phyloP scores from a whole-genome alignment of 2,797 vertebrate genomes.

The Myotis myotis region DNA sequence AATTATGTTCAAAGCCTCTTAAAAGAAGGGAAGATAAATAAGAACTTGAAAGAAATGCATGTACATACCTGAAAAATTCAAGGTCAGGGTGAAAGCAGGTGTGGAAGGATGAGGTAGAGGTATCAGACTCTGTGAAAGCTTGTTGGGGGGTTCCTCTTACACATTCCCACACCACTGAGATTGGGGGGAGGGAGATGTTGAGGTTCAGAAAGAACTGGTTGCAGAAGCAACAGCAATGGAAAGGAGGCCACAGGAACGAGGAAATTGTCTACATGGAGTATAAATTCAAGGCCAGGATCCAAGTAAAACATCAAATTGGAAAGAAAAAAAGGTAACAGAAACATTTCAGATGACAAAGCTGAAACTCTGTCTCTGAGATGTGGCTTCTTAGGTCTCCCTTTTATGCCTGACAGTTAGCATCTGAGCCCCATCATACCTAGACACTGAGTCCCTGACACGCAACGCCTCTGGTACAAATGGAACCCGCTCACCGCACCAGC shows the following conservation, averaged over 20 bases:
- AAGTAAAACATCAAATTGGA: constrained; percentile 64
- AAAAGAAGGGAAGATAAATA: background rate
- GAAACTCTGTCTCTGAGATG: constrained; percentile 30
- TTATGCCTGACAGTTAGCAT: background rate
- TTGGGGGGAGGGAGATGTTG: too few relatives aligned
- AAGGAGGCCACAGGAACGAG: constrained; percentile 45
- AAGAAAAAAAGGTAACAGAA: constrained; percentile 57
- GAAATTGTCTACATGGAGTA: constrained; percentile 23
- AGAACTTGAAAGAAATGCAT: background rate
- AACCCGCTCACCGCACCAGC: fast-evolving
- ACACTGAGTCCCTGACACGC: background rate
- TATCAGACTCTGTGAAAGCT: background rate
- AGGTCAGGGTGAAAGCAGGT: background rate
- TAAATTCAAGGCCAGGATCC: constrained; percentile 55
- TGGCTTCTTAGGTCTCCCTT: background rate
- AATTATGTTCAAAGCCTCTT: background rate
- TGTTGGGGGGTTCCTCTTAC: background rate
- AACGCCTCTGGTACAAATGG: background rate
- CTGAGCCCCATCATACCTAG: background rate
- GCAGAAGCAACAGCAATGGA: background rate
- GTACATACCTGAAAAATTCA: background rate
- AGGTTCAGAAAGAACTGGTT: background rate
- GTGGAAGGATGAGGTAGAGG: background rate
- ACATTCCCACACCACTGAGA: background rate
- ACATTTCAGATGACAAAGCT: constrained; percentile 53